Evolutionary conservation across 1,140 invertebrate species (phyloP).

Genomic region (Anthonomus grandis): DNA sequence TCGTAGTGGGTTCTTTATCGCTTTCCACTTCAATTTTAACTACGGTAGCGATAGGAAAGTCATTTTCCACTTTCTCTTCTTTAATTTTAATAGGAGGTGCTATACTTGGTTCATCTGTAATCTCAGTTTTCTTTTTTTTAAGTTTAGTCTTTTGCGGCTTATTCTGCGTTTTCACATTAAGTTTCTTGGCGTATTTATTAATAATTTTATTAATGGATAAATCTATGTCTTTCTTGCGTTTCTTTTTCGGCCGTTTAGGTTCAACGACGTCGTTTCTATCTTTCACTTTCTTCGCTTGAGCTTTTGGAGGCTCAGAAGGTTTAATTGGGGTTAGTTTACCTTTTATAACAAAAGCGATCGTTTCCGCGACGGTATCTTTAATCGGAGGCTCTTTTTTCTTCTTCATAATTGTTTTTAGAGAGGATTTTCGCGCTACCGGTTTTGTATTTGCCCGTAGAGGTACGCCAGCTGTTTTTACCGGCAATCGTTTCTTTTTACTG

Average conservation of each 20-base stretch:
- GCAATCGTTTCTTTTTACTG: neutral
- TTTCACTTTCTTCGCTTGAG: neutral
- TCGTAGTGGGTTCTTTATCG: neutral
- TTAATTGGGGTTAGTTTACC: conserved; percentile 45
- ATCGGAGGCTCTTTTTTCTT: neutral
- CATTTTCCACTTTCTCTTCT: conserved; percentile 8
- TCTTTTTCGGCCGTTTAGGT: neutral
- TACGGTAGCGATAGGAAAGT: neutral
- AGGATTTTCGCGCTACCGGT: neutral
- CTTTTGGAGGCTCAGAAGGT: conserved; percentile 33
- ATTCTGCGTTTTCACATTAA: conserved; percentile 8
- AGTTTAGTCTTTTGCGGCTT: conserved; percentile 7
- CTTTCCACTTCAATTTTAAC: neutral
- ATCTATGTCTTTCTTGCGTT: conserved; percentile 15
- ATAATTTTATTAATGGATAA: conserved; percentile 15
- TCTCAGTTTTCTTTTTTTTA: neutral
- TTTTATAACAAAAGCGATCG: conserved; percentile 46
- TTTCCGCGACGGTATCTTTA: conserved; percentile 39
- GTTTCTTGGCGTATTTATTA: conserved; percentile 10
- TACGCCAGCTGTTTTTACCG: neutral
- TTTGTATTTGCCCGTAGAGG: neutral
- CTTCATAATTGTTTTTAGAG: neutral
- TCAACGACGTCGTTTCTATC: neutral
- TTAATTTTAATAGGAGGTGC: conserved; percentile 3
- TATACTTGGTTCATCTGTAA: neutral